Conservation (phyloP, 2,113 vertebrate species). For the Phylloscopus whistleri region DNA sequence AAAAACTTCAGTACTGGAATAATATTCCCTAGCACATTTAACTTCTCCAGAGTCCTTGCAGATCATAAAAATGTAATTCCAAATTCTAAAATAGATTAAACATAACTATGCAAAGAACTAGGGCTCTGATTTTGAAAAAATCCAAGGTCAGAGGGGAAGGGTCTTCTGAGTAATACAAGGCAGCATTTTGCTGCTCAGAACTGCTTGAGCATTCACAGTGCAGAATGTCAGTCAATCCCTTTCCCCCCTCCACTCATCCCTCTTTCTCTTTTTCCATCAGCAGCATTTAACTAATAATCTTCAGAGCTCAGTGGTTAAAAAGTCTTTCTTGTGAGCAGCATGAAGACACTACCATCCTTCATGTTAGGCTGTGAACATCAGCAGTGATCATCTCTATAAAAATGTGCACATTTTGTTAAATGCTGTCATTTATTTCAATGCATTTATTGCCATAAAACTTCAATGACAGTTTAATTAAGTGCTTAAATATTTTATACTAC, state of each 20-base stretch:
- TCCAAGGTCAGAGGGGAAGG: not conserved
- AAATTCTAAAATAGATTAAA: not conserved
- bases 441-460: constrained; percentile 46
- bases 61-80: not conserved
- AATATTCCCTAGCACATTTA: not conserved
- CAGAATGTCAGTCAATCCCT: not conserved
- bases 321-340: not conserved
- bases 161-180: not conserved
- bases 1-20: not conserved
- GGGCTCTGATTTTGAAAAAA: not conserved
- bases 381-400: not conserved
- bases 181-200: not conserved
- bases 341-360: not conserved
- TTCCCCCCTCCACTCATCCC: not conserved
- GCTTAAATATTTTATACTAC: constrained; percentile 56
- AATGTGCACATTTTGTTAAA: constrained; percentile 26
- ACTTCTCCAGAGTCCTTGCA: not conserved
- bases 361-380: not conserved
- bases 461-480: constrained; percentile 62
- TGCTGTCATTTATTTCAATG: constrained; percentile 29
- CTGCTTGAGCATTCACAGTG: not conserved
- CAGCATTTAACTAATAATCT: not conserved
- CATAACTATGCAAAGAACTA: not conserved
- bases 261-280: not conserved
- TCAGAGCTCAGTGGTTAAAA: not conserved